phyloP scores from a whole-genome alignment of 2,797 vertebrate genomes.

The Labroides dimidiatus region DNA sequence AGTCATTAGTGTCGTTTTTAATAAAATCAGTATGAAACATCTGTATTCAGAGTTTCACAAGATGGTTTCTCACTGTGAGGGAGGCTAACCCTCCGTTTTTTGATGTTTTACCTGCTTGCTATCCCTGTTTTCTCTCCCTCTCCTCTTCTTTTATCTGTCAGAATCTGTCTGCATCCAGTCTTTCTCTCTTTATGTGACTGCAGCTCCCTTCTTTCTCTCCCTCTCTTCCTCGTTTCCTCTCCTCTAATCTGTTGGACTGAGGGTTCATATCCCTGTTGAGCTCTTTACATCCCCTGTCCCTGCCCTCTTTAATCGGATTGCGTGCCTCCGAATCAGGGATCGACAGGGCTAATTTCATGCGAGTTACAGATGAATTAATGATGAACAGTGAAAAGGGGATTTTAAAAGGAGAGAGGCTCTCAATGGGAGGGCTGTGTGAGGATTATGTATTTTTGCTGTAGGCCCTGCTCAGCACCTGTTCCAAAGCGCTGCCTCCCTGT shows the following conservation, averaged over 20 bases:
- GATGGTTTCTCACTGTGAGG: conserved; percentile 5
- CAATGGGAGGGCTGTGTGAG: conserved; percentile 70
- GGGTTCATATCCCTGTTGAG: conserved; percentile 56
- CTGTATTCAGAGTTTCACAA: conserved; percentile 48
- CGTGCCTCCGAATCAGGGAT: conserved; percentile 59
- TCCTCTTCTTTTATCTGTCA: conserved; percentile 33
- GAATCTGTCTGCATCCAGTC: conserved; percentile 16
- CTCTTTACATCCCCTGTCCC: conserved; percentile 65
- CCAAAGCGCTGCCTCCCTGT: conserved; percentile 47
- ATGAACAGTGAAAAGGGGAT: conserved; percentile 78
- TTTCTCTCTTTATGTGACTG: conserved; percentile 12
- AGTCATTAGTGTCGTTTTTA: conserved; percentile 56
- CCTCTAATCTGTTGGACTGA: conserved; percentile 41
- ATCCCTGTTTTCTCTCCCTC: conserved; percentile 9
- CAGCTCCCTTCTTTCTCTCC: conserved; percentile 1
- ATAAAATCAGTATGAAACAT: conserved; percentile 47
- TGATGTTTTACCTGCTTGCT: conserved; percentile 39
- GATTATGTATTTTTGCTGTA: conserved; percentile 82
- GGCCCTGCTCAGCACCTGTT: conserved; percentile 73
- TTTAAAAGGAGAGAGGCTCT: conserved; percentile 71
- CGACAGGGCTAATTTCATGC: conserved; percentile 82
- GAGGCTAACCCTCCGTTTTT: conserved; percentile 15
- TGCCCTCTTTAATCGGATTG: conserved; percentile 75
- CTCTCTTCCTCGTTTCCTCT: conserved; percentile 24
- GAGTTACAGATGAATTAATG: conserved; percentile 82